Conservation (phyloP, 2,888 invertebrate species). For the Yponomeuta evonymella region DNA sequence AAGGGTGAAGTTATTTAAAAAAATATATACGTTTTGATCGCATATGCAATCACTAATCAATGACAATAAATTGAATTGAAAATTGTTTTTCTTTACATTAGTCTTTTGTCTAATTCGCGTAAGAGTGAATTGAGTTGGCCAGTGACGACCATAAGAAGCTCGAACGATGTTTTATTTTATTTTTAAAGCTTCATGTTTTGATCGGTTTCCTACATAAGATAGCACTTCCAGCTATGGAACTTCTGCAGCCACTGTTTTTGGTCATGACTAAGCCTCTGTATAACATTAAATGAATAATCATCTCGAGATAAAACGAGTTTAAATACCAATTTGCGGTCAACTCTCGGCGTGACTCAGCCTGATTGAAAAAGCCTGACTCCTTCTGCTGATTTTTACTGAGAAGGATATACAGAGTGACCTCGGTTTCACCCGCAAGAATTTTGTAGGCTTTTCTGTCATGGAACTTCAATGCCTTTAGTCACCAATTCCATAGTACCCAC, state of each 20-base stretch:
- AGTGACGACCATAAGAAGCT: too few relatives aligned
- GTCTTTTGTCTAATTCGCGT: too few relatives aligned
- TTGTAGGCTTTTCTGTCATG: neutral
- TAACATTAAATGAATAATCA: constrained; percentile 32
- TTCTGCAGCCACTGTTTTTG: neutral
- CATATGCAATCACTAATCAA: too few relatives aligned
- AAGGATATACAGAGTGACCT: neutral
- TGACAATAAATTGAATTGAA: too few relatives aligned
- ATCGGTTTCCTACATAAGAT: too few relatives aligned
- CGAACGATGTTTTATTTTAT: too few relatives aligned
- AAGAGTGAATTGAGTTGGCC: too few relatives aligned
- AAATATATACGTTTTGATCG: too few relatives aligned
- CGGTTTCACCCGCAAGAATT: neutral
- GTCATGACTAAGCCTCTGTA: constrained; percentile 13
- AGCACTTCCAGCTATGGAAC: neutral
- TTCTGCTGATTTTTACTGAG: neutral
- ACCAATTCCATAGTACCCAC: too few relatives aligned
- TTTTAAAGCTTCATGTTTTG: too few relatives aligned
- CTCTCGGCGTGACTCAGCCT: constrained; percentile 48
- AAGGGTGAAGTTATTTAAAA: too few relatives aligned
- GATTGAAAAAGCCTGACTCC: constrained; percentile 11
- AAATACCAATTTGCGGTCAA: constrained; percentile 49
- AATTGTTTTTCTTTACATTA: too few relatives aligned
- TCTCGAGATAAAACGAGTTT: constrained; percentile 44
- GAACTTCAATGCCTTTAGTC: neutral